A percentile compares a stretch with the other conserved stretches of the same genome.
Conservation (phyloP, 1,140 invertebrate genomes). For the Belonocnema kinseyi region DNA sequence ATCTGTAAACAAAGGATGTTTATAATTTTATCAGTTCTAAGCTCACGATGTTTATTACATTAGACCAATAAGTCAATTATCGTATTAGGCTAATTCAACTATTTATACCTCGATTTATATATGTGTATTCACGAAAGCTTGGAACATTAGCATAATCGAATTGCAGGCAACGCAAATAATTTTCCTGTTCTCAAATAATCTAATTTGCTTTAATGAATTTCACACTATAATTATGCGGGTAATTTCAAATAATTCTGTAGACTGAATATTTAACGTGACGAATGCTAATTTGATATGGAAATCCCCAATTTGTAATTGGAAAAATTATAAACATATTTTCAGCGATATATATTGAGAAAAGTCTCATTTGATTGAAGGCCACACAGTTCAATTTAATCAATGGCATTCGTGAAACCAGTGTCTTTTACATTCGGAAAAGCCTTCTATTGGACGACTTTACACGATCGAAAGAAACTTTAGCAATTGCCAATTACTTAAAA, state of each 20-base stretch:
- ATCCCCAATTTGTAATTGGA: neutral
- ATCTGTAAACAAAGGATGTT: too few relatives aligned
- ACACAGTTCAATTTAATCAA: neutral
- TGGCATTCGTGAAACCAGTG: neutral
- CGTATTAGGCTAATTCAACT: too few relatives aligned
- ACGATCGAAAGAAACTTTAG: constrained; percentile 16
- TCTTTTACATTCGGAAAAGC: neutral
- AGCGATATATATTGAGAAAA: neutral
- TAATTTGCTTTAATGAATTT: neutral
- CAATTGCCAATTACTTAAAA: constrained; percentile 28
- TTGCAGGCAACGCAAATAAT: too few relatives aligned
- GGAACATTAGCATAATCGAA: too few relatives aligned
- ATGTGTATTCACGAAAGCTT: too few relatives aligned
- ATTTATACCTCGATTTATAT: too few relatives aligned
- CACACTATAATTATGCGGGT: neutral
- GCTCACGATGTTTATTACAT: too few relatives aligned
- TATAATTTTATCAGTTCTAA: too few relatives aligned
- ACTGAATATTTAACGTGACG: neutral
- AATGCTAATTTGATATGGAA: constrained; percentile 15
- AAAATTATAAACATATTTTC: constrained; percentile 6
- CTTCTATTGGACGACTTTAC: constrained; percentile 17
- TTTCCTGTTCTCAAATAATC: neutral
- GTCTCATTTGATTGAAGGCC: neutral
- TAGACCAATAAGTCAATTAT: too few relatives aligned
- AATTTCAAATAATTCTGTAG: neutral